These are phyloP conservation scores for Hyperoodon ampullatus DNA, from an alignment of 2,113 vertebrate species.

Conservation along the genomic window DNA sequence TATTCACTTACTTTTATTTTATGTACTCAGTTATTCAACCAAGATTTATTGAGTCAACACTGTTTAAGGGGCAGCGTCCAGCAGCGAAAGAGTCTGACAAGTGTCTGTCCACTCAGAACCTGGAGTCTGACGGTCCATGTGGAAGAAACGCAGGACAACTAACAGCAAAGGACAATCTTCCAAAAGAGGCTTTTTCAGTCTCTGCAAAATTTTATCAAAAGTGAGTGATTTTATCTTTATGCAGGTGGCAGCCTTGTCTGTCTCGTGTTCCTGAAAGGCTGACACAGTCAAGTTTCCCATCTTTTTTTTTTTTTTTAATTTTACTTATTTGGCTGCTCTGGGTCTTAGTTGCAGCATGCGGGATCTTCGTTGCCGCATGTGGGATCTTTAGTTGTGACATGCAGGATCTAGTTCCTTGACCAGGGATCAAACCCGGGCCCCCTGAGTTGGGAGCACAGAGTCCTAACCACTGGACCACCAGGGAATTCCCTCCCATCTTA, in stretches of 20 bases:
- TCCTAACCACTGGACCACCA: too few species aligned
- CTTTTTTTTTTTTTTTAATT: neutral
- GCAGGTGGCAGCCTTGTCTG: fast-evolving
- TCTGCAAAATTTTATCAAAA: fast-evolving
- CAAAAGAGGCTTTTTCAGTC: fast-evolving
- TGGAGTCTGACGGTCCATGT: fast-evolving
- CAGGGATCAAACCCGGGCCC: too few species aligned
- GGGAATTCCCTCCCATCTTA: neutral
- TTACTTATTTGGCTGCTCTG: too few species aligned
- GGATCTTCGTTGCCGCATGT: too few species aligned
- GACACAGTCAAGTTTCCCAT: too few species aligned
- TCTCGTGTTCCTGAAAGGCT: neutral
- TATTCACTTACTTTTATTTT: neutral
- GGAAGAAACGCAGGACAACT: fast-evolving
- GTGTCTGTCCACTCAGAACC: neutral
- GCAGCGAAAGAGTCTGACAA: fast-evolving
- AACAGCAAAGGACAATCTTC: fast-evolving
- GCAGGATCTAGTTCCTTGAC: too few species aligned
- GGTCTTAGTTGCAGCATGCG: too few species aligned
- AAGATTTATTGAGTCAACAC: neutral
- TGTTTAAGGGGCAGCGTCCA: fast-evolving
- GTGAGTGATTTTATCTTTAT: fast-evolving
- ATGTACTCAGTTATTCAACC: neutral
- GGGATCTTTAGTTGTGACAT: too few species aligned
- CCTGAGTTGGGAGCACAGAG: too few species aligned